Base-by-base conservation (phyloP, 2,888 invertebrate genomes). In the Lysandra bellargus region DNA sequence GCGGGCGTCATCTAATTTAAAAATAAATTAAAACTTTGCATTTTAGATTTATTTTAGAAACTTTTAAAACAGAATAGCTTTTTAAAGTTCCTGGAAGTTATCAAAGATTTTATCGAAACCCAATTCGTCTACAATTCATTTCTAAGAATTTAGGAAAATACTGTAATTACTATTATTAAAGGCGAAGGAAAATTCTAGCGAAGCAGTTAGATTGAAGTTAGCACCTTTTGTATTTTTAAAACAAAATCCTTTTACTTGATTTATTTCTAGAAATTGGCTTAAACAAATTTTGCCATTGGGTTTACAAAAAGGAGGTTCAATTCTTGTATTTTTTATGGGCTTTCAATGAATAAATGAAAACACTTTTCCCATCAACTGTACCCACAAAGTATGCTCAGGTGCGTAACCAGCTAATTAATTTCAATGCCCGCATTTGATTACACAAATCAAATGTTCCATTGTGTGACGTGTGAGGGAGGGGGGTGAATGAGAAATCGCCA, bases 401-500 rank as follows among this genome's bases (percentile, higher is more conserved):
- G 94, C 92, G 90, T 92, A 93, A 91, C 93, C 84, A 93, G 93
- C 92, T 93, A 93, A 94, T 94, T 94, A 94, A 93, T 93, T 93
- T 85, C 87, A 92, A 92, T 90, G 92, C 93, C 93, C 94, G 91
- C 93, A 93, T 94, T 94, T 94, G 93, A 94, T 93, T 94, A 93
- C 92, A 92, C 93, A 92, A 94, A 94, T 94, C 94, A 93, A 94
- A 94, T 91, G 90, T 90, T 91, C 86, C 87, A 86, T 89, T 89
- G 89, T 91, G 86, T 85, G 57, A 87, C 33, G 69, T 37, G 69
- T 69, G 33, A 33, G 33, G 69, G 33, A 69, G 33, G 69, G 91
- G 94, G 93, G 92, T 89, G 90, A 93, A 92, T 93, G 94, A 94
- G 93, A 92, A 94, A 94, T 94, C 92, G 91, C 92, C 90, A 94